Base-by-base conservation (phyloP, 2,113 vertebrate species). In the Seriola aureovittata region DNA sequence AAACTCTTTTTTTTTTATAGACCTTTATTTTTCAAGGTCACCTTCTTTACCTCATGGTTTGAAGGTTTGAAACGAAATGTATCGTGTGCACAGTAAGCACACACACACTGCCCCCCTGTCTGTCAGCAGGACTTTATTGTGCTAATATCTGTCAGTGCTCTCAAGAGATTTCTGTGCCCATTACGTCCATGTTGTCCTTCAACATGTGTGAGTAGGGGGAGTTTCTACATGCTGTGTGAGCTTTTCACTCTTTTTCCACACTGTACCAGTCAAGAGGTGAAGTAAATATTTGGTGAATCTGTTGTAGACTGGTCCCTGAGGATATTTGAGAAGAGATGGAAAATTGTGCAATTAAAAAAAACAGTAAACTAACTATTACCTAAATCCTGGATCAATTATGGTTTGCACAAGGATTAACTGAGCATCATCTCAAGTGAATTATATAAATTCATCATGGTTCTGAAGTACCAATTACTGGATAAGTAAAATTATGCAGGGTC, bases 81-180 rank as follows among this genome's bases (percentile, higher is more conserved):
- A 55, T 25, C 54, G 58, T 67, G 59, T 71, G 44, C 40, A 44
- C 16, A 50, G 40, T 11, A 11, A 63, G 32, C 59, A 36, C 59
- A 3, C 59, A 3, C 85, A 70, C 44, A 17, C 74, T 59, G 19
- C 55, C 52, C 46, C 68, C 71, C 58, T 8, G 16, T 88, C 87
- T 87, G 80, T 91, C 90, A 93, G 68, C 89, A 84, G 74, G 54
- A 80, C 25, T 69, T 62, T 55, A 88, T 89, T 86, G 85, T 80
- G 58, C 42, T 38, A 81, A 82, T 69, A 65, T 89, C 81, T 86
- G 86, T 88, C 85, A 88, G 42, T 81, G 71, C 59, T 59, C 64
- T 79, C 67, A 32, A 67, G 70, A 75, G 62, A 14, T 83, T 85
- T 71, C 50, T 68, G 25, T 19, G 23, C 25, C 63, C 46, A 23